phyloP scores from a whole-genome alignment of 2,888 invertebrate species.

The Saturnia japonica region DNA sequence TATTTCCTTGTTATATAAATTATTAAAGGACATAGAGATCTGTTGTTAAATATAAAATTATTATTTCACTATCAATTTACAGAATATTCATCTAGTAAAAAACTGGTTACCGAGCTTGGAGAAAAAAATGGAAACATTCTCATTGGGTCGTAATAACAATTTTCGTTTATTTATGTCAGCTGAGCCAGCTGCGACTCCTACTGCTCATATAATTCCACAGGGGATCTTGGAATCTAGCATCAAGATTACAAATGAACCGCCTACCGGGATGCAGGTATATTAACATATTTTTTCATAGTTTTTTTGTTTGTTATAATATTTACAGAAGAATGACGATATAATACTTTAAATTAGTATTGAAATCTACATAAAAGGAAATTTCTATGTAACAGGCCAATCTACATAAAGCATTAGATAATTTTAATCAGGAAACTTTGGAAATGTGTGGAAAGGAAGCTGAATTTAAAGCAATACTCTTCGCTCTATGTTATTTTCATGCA shows the following conservation, averaged over 20 bases:
- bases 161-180: conserved; percentile 97
- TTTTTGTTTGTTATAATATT: too few species aligned
- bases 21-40: not conserved
- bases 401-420: conserved; percentile 97
- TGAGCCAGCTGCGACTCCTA: conserved; percentile 93
- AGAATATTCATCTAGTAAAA: conserved; percentile 97
- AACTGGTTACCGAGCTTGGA: conserved; percentile 96
- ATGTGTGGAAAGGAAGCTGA: conserved; percentile 98
- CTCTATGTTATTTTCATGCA: conserved; percentile 97
- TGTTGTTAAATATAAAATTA: not conserved
- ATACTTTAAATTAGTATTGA: not conserved
- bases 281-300: too few species aligned
- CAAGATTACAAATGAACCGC: conserved; percentile 98
- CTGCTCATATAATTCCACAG: conserved; percentile 96
- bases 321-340: not conserved
- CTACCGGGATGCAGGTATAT: conserved; percentile 92
- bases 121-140: conserved; percentile 94
- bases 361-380: not conserved
- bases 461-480: conserved; percentile 96
- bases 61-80: conserved; percentile 19
- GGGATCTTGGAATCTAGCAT: conserved; percentile 97
- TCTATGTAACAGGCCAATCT: conserved; percentile 87
- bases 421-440: conserved; percentile 96
- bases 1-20: not conserved
- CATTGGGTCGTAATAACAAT: conserved; percentile 88